Evolutionary conservation across 2,888 invertebrate genomes (phyloP).

Genomic region (Mythimna pallens): DNA sequence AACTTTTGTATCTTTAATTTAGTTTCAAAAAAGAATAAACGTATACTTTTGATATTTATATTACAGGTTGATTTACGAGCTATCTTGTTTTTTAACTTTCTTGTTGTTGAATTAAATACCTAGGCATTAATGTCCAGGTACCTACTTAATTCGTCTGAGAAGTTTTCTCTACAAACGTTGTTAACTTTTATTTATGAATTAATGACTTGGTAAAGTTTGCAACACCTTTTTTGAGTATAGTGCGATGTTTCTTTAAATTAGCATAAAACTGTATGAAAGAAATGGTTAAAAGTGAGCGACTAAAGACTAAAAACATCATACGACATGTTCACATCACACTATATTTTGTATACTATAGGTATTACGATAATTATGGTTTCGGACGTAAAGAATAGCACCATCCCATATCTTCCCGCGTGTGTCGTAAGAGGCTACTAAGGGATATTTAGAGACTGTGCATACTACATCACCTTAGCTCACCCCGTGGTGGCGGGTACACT

Average conservation of each 20-base stretch:
- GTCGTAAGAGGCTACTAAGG: too few species aligned
- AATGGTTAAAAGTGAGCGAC: background rate
- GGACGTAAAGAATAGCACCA: too few species aligned
- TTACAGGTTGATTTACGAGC: conserved; percentile 19
- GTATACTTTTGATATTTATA: background rate
- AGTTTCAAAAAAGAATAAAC: conserved; percentile 6
- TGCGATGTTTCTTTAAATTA: background rate
- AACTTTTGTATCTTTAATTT: background rate
- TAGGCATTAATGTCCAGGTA: background rate
- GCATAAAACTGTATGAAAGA: background rate
- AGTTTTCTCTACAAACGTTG: conserved; percentile 18
- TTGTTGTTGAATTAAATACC: background rate
- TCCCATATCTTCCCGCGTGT: too few species aligned
- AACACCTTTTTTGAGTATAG: background rate
- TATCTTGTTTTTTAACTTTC: background rate
- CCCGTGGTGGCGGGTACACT: too few species aligned
- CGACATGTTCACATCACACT: too few species aligned
- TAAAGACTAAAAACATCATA: background rate
- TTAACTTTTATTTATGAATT: conserved; percentile 28
- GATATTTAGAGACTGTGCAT: too few species aligned
- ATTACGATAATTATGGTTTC: too few species aligned
- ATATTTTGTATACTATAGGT: too few species aligned
- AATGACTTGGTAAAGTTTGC: conserved; percentile 5
- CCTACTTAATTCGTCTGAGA: conserved; percentile 31
- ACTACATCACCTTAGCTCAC: too few species aligned